These are phyloP conservation scores for Gymnarchus niloticus DNA, from an alignment of 2,113 vertebrate genomes.

Conservation along the genomic window DNA sequence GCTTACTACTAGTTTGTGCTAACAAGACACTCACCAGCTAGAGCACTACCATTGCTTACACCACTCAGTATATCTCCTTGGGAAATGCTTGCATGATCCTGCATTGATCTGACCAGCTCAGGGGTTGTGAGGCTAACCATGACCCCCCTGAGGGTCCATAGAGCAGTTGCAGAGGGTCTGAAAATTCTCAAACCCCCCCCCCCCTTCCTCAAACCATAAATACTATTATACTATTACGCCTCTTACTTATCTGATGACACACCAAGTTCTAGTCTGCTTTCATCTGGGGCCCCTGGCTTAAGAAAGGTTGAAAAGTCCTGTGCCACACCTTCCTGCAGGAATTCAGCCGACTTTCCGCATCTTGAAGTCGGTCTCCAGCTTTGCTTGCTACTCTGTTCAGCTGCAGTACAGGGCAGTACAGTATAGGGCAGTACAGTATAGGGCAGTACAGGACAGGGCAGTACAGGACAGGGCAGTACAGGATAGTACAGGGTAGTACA, in stretches of 20 bases:
- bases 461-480: background rate
- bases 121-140: no score
- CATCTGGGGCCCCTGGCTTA: background rate
- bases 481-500: background rate
- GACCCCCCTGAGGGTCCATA: background rate
- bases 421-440: background rate
- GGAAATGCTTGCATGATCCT: no score
- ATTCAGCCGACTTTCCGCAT: background rate
- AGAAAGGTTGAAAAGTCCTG: background rate
- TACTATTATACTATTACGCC: no score
- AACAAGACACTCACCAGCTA: background rate
- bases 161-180: background rate
- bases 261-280: background rate
- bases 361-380: background rate
- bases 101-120: background rate
- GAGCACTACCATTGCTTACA: background rate
- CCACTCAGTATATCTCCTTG: background rate
- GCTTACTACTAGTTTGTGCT: background rate
- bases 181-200: background rate
- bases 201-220: background rate
- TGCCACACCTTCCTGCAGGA: background rate
- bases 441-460: background rate
- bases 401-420: background rate
- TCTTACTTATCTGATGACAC: background rate
- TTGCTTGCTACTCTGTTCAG: background rate